Evolutionary conservation across 2,888 invertebrate species (phyloP), one percentile per base, ranked within the genome.

Genomic region (Mallateleia sp.): DNA sequence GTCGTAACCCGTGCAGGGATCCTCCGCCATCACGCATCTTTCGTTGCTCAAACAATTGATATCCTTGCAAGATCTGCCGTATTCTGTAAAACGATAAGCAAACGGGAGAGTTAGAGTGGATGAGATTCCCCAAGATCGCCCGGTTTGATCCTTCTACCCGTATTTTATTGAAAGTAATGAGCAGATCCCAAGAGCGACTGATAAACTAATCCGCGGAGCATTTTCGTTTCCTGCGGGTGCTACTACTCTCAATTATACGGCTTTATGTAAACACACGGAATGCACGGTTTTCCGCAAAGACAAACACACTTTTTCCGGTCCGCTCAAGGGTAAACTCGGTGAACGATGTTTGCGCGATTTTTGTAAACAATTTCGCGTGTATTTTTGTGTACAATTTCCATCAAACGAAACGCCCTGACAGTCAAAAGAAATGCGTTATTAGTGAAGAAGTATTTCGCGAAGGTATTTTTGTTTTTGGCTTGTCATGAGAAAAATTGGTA

Each of bases 161-260:
- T n/a, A n/a, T n/a, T n/a, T n/a, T n/a, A n/a, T n/a, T n/a, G n/a
- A n/a, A n/a, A n/a, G n/a, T n/a, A n/a, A n/a, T n/a, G n/a, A n/a
- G n/a, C n/a, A n/a, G n/a, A n/a, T n/a, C n/a, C n/a, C n/a, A n/a
- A n/a, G n/a, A n/a, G n/a, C n/a, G n/a, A n/a, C n/a, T n/a, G 85
- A 79, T 79, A 79, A 85, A 85, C 67, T 60, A 74, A 74, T 72
- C 47, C 54, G n/a, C 20, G 58, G 18, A 34, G 18, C 28, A 66
- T 42, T 74, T 79, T 62, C 62, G 22, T 24, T 74, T 75, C 75
- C 85, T 69, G 62, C 47, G 79, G 79, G 79, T 69, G 50, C 79
- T 67, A 69, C 84, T 74, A 72, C 47, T 69, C 42, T 58, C 66
- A 78, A 72, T 78, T 84, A 69, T 56, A 45, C 32, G n/a, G n/a